Conservation (phyloP, 2,797 vertebrate species). For the Sebastes cheni region DNA sequence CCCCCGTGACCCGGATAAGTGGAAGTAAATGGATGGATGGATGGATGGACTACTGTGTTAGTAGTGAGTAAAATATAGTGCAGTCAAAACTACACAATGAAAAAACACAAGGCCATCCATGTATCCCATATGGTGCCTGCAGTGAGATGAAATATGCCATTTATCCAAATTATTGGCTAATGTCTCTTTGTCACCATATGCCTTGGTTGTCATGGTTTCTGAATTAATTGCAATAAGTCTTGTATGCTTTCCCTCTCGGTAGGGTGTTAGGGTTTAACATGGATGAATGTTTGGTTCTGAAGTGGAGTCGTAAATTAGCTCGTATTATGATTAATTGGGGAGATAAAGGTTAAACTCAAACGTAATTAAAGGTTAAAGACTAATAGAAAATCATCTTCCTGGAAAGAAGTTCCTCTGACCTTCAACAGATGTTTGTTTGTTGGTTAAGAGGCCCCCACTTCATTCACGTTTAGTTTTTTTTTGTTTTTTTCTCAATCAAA, state of each 20-base stretch:
- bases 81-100: neutral
- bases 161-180: conserved; percentile 8
- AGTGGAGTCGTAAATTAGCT: neutral
- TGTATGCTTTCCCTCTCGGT: neutral
- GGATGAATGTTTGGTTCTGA: neutral
- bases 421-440: conserved; percentile 45
- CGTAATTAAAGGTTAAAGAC: conserved; percentile 46
- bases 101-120: neutral
- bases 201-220: conserved; percentile 20
- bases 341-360: conserved; percentile 42
- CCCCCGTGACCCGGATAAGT: too few relatives aligned
- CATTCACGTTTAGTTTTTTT: neutral
- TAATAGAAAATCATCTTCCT: conserved; percentile 31
- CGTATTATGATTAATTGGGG: conserved; percentile 32
- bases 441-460: neutral
- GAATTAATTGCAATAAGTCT: conserved; percentile 18
- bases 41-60: neutral
- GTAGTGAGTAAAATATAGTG: neutral
- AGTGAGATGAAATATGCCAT: conserved; percentile 29
- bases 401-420: conserved; percentile 26
- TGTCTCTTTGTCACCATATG: conserved; percentile 15
- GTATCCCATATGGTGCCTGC: conserved; percentile 16
- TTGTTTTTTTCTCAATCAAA: neutral
- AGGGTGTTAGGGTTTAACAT: neutral
- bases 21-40: too few relatives aligned